Percentiles rank a stretch among this genome's conserved stretches.
phyloP scores from a whole-genome alignment of 2,797 vertebrate genomes.

The Halcyon badia region DNA sequence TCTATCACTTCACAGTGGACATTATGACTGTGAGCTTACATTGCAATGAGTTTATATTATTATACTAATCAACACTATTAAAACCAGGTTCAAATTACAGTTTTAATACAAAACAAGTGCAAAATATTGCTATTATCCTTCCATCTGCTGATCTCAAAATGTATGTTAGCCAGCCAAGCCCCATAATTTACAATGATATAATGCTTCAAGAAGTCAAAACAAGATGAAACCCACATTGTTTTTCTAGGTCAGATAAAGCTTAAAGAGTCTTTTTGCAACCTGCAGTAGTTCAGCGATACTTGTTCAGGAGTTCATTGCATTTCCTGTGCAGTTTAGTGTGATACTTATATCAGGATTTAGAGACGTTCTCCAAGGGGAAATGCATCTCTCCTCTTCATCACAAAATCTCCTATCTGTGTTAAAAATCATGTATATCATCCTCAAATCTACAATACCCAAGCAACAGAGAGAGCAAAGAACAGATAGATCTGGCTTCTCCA shows the following conservation, averaged over 20 bases:
- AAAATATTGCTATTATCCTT: background rate
- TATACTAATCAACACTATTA: background rate
- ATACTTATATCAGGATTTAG: background rate
- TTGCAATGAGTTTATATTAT: background rate
- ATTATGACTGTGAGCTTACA: background rate
- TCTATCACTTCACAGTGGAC: background rate
- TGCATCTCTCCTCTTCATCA: background rate
- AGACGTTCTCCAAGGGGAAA: background rate
- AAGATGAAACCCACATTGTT: background rate
- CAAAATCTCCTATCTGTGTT: background rate
- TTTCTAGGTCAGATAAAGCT: background rate
- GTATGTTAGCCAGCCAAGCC: background rate
- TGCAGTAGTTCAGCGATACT: background rate
- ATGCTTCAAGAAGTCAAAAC: background rate
- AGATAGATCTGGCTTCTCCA: background rate
- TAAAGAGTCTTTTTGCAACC: background rate
- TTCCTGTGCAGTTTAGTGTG: background rate
- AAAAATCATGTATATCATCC: background rate
- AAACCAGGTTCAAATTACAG: background rate
- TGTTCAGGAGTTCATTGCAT: background rate
- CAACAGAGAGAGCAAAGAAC: background rate
- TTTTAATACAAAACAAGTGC: background rate
- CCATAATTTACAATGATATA: background rate
- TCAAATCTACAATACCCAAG: background rate
- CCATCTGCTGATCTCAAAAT: background rate